Evolutionary conservation across 2,113 vertebrate species (phyloP), one percentile per base, ranked within the genome.

Genomic region (Syngnathus typhle): DNA sequence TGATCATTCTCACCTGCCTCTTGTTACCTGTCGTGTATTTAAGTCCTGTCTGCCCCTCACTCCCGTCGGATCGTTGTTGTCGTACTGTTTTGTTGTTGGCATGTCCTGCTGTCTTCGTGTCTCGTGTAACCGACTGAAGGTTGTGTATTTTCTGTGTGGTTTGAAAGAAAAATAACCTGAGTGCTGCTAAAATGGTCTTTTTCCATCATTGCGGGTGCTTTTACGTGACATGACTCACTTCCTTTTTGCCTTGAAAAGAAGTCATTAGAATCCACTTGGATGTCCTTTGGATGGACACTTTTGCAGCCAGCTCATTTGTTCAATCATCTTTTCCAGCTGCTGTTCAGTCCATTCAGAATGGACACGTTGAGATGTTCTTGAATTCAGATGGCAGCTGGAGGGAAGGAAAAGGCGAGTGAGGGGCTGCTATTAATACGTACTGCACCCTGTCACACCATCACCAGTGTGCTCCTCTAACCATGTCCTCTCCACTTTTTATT

Each of bases 401-500:
- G 27, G 8, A 16, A 23, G 18, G 23, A 52, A 60, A 27, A 46
- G 19, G 5, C 36, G 41, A 60, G 70, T 7, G 69, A 51, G 66
- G 66, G 43, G 58, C 39, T 19, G 73, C 80, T 82, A 82, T 86
- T 85, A 84, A 87, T 84, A 32, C 27, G 13, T 15, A 5, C 44
- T 4, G 27, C 52, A 58, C 55, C 27, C 55, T 5, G n/a, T 27
- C n/a, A 9, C n/a, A 4, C 21, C 9, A 23, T 21, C 52, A 11
- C 19, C 59, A 60, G 6, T 5, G 8, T 2, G 36, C n/a, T 38
- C 39, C 60, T n/a, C 12, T 78, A 75, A 68, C 67, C 67, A 69
- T 72, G 60, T 80, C 82, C 84, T 80, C 88, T 82, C 80, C 80
- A 36, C 38, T 37, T 52, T 80, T 66, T 73, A 84, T 89, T 84